Percentiles rank a stretch among this genome's conserved stretches.
These are phyloP conservation scores for Apodemus sylvaticus DNA, from an alignment of 2,113 vertebrate genomes.

Conservation along the genomic window DNA sequence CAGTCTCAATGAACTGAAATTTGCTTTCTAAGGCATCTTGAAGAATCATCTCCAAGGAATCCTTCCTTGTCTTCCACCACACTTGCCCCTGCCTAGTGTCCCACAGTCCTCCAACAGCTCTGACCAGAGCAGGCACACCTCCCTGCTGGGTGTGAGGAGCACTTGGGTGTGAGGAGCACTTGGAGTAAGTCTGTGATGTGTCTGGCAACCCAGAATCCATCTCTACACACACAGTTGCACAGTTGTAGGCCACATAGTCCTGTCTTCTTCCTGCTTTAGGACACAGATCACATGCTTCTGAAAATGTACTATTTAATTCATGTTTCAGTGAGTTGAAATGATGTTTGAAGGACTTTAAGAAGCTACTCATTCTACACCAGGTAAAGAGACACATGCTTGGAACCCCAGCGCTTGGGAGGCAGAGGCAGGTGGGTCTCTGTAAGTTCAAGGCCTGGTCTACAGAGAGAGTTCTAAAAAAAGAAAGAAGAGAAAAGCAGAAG, in stretches of 20 bases:
- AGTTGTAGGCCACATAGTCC: accelerated
- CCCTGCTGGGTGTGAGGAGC: too few relatives aligned
- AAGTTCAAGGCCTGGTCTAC: neutral
- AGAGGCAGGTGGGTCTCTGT: neutral
- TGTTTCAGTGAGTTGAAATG: neutral
- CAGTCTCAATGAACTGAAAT: neutral
- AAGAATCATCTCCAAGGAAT: neutral
- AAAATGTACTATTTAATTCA: neutral
- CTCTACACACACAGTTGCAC: neutral
- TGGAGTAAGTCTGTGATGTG: neutral
- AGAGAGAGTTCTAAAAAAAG: neutral
- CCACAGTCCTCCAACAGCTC: neutral
- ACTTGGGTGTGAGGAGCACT: too few relatives aligned
- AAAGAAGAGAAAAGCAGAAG: neutral
- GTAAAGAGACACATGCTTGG: neutral
- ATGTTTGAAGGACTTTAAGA: neutral
- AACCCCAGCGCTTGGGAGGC: neutral
- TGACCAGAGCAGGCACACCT: neutral
- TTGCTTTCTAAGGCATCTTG: neutral
- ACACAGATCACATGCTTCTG: neutral
- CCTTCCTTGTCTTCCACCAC: neutral
- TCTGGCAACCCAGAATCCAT: neutral
- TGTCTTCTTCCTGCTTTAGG: neutral
- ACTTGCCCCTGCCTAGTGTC: neutral
- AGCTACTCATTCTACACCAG: neutral